phyloP scores from a whole-genome alignment of 2,888 invertebrate genomes.

The Agrochola circellaris region DNA sequence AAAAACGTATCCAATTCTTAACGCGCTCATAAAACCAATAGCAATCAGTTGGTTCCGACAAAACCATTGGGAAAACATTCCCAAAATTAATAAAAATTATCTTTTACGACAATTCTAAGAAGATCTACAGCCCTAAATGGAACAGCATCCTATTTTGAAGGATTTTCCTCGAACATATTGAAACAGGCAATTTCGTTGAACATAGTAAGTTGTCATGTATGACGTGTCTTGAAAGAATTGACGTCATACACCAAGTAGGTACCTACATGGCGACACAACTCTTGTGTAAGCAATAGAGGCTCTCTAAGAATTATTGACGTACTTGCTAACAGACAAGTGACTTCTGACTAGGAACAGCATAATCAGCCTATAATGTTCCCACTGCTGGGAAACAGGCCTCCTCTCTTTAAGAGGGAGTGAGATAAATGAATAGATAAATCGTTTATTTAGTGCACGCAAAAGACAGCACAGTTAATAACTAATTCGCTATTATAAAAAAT shows the following conservation, averaged over 20 bases:
- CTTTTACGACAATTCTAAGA: conserved; percentile 3
- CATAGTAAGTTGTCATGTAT: conserved; percentile 4
- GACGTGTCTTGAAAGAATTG: conserved; percentile 32
- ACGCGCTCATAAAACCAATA: not conserved
- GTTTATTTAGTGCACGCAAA: too few relatives aligned
- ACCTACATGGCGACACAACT: not conserved
- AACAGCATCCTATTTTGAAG: not conserved
- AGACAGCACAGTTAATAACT: too few relatives aligned
- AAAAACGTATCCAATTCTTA: not conserved
- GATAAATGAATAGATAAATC: too few relatives aligned
- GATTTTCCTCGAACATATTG: conserved; percentile 30
- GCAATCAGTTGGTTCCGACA: not conserved
- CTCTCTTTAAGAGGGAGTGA: too few relatives aligned
- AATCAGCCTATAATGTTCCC: too few relatives aligned
- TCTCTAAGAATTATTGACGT: not conserved
- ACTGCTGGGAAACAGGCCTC: too few relatives aligned
- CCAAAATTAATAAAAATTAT: not conserved
- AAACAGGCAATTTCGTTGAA: conserved; percentile 4
- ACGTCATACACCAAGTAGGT: conserved; percentile 28
- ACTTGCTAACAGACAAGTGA: not conserved
- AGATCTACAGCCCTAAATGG: conserved; percentile 12
- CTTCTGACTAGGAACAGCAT: not conserved
- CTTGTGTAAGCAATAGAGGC: not conserved
- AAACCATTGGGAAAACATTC: not conserved
- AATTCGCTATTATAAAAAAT: too few relatives aligned